A percentile compares a stretch with the other conserved stretches of the same genome.
Conservation (phyloP, 1,140 invertebrate species). For the Aphis gossypii region DNA sequence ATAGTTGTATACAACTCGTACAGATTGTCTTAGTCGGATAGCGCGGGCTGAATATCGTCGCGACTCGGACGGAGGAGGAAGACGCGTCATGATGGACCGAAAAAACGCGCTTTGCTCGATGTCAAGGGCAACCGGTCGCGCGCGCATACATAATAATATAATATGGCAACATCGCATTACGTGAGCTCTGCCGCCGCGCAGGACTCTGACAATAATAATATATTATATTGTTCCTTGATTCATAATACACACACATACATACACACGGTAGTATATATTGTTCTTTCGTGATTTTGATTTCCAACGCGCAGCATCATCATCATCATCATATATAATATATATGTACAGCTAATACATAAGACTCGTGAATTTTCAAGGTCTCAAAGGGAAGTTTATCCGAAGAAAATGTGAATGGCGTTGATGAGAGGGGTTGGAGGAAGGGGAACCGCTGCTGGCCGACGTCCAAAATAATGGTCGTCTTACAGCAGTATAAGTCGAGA, state of each 20-base stretch:
- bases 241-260: not conserved
- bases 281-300: slow-evolving; percentile 18
- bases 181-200: not conserved
- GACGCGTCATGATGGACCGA: slow-evolving; percentile 37
- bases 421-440: not conserved
- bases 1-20: not conserved
- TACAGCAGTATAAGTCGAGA: not conserved
- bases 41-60: not conserved
- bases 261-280: not conserved
- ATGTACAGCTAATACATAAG: not conserved
- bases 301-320: not conserved
- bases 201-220: slow-evolving; percentile 22
- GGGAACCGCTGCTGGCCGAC: not conserved
- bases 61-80: not conserved
- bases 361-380: slow-evolving; percentile 27
- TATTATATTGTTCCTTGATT: slow-evolving; percentile 36
- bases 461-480: not conserved
- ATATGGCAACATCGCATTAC: slow-evolving; percentile 44
- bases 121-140: slow-evolving; percentile 51
- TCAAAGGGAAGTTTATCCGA: not conserved
- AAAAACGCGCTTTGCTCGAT: slow-evolving; percentile 36
- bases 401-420: not conserved
- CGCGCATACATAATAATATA: slow-evolving; percentile 21
- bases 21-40: not conserved
- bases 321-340: not conserved